These are phyloP conservation scores for Synanthedon andrenaeformis DNA, from an alignment of 2,888 invertebrate genomes.

Conservation along the genomic window DNA sequence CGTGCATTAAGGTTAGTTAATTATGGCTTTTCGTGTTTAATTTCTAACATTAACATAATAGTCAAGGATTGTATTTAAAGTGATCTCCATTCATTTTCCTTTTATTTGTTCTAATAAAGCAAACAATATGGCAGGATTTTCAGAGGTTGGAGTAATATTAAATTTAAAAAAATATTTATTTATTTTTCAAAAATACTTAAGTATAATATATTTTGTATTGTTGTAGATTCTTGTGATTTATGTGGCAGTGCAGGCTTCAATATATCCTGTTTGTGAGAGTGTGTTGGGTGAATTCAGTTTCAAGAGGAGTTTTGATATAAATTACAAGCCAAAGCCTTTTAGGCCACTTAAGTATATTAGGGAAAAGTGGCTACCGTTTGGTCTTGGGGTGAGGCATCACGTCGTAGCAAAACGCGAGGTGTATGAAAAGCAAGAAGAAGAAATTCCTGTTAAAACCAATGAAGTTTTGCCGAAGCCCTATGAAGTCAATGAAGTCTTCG, in stretches of 20 bases:
- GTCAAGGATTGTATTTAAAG: conserved; percentile 6
- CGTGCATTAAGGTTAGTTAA: background rate
- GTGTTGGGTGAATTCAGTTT: conserved; percentile 26
- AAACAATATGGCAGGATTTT: conserved; percentile 3
- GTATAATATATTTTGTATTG: background rate
- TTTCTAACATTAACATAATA: background rate
- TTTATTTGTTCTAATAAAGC: conserved; percentile 1
- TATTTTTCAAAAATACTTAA: background rate
- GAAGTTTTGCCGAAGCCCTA: background rate
- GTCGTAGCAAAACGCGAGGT: conserved; percentile 18
- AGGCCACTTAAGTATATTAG: conserved; percentile 29
- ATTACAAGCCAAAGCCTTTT: conserved; percentile 24
- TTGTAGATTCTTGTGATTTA: conserved; percentile 17
- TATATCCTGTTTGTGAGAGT: conserved; percentile 11
- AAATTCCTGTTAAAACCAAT: background rate
- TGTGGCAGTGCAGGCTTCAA: conserved; percentile 9
- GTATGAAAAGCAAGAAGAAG: background rate
- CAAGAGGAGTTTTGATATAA: conserved; percentile 30
- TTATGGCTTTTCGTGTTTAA: background rate
- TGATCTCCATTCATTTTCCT: background rate
- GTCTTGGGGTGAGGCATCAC: conserved; percentile 27
- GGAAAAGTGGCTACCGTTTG: conserved; percentile 37
- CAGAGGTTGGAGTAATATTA: conserved; percentile 1
- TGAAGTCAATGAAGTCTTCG: background rate
- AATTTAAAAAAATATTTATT: background rate